Conservation (phyloP, 2,797 vertebrate species). For the Tarsius wallacei region DNA sequence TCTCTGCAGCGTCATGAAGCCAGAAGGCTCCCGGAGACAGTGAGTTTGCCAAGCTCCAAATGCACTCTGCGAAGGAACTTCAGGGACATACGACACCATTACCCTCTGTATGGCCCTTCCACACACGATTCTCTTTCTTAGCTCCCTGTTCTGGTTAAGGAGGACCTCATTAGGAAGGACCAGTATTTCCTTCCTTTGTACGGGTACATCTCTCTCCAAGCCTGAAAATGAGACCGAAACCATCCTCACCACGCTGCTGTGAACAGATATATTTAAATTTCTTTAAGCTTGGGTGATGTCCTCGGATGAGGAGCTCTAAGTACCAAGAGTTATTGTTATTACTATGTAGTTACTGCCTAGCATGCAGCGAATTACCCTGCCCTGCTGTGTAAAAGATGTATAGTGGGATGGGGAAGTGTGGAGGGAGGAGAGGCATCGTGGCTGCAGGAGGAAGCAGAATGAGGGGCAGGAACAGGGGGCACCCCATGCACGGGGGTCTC, state of each 20-base stretch:
- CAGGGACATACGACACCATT: not conserved
- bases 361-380: constrained; percentile 86
- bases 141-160: not conserved
- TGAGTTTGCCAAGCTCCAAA: not conserved
- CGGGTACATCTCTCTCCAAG: not conserved
- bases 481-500: not conserved
- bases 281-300: constrained; percentile 82
- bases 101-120: not conserved
- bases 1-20: not conserved
- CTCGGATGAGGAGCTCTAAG: constrained; percentile 85
- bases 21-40: not conserved
- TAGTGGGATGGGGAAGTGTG: constrained; percentile 74
- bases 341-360: constrained; percentile 85
- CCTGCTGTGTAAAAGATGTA: constrained; percentile 84
- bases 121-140: not conserved
- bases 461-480: accelerated
- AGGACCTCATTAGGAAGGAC: not conserved
- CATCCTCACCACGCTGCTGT: not conserved
- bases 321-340: constrained; percentile 89
- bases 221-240: constrained; percentile 44
- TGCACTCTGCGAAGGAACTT: not conserved
- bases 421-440: constrained; percentile 26
- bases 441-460: not conserved
- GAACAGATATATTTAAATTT: constrained; percentile 74
- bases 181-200: not conserved